phyloP scores from a whole-genome alignment of 1,140 invertebrate species.

The Eulimnadia texana region DNA sequence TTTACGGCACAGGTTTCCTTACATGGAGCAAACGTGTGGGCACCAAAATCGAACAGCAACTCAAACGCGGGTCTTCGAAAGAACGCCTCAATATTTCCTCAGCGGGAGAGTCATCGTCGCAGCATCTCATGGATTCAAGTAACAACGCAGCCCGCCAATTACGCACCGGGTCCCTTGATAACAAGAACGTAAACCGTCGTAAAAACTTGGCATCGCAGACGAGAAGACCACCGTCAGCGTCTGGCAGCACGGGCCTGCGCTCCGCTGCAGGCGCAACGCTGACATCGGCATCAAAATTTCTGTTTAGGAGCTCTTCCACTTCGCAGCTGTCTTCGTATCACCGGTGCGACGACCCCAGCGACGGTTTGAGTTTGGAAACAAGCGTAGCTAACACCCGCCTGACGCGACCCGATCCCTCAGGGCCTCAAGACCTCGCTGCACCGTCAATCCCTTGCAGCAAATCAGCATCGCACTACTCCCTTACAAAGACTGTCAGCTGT shows the following conservation, averaged over 20 bases:
- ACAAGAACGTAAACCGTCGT: constrained; percentile 30
- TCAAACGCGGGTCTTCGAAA: constrained; percentile 48
- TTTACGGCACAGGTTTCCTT: constrained; percentile 41
- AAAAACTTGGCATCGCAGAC: constrained; percentile 22
- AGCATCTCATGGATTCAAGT: neutral
- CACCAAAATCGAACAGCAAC: constrained; percentile 51
- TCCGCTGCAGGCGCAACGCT: neutral
- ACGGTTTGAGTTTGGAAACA: constrained; percentile 46
- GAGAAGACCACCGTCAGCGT: constrained; percentile 3
- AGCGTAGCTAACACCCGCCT: constrained; percentile 11
- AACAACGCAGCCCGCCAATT: constrained; percentile 22
- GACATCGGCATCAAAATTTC: constrained; percentile 22
- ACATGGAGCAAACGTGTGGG: constrained; percentile 66
- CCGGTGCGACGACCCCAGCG: constrained; percentile 59
- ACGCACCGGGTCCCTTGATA: constrained; percentile 23
- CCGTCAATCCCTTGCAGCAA: neutral
- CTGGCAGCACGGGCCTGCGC: neutral
- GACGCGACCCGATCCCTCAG: neutral
- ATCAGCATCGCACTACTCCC: constrained; percentile 16
- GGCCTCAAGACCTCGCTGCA: constrained; percentile 1
- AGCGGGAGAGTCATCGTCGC: constrained; percentile 11
- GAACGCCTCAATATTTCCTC: constrained; percentile 22
- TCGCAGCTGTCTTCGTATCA: constrained; percentile 49
- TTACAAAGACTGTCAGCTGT: constrained; percentile 43
- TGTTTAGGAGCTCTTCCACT: constrained; percentile 60